These are phyloP conservation scores for Zoroaster sp. DNA, from an alignment of 53 echinoderm and acorn worm species.

Conservation along the genomic window DNA sequence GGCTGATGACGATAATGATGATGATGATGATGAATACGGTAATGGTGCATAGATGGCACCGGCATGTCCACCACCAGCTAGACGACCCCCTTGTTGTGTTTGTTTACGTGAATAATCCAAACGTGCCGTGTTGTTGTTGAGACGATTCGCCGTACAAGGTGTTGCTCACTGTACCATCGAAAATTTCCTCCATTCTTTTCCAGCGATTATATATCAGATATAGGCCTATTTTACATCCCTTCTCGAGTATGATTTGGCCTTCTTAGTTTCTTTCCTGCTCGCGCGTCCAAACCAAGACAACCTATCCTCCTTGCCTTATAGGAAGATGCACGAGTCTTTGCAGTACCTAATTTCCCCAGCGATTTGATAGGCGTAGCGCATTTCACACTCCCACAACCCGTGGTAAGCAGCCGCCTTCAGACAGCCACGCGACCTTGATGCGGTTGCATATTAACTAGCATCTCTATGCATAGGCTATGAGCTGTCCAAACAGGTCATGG, in stretches of 20 bases:
- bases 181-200: neutral
- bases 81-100: neutral
- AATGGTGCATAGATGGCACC: neutral
- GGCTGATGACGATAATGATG: neutral
- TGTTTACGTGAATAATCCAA: neutral
- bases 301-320: neutral
- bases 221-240: neutral
- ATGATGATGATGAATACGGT: neutral
- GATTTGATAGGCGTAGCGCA: constrained; percentile 29
- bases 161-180: neutral
- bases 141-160: neutral
- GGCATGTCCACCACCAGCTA: neutral
- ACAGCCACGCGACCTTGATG: constrained; percentile 33
- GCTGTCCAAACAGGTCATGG: constrained; percentile 14
- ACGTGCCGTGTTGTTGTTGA: neutral
- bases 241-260: neutral
- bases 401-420: constrained; percentile 1
- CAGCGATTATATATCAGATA: neutral
- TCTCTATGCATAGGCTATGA: neutral
- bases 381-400: constrained; percentile 46
- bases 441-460: constrained; percentile 37
- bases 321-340: neutral
- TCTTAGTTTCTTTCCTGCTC: neutral
- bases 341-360: constrained; percentile 38
- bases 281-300: neutral